These are phyloP conservation scores for Tauraco erythrolophus DNA, from an alignment of 2,113 vertebrate species.

Conservation along the genomic window DNA sequence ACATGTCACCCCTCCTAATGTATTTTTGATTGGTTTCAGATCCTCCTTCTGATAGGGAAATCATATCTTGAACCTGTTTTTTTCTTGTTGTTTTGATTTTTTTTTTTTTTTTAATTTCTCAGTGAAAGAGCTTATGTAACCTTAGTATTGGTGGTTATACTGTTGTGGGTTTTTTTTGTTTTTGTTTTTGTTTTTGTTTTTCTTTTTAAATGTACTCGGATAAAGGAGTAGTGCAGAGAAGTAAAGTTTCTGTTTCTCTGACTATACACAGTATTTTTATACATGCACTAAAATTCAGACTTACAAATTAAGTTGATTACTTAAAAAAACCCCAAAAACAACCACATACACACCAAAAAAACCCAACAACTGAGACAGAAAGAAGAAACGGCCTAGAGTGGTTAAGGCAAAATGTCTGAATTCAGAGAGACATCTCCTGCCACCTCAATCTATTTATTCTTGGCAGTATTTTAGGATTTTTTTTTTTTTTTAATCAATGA, in stretches of 20 bases:
- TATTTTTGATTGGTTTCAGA: conserved; percentile 20
- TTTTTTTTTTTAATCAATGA: not conserved
- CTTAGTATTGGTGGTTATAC: not conserved
- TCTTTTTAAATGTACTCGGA: no score
- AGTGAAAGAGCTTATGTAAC: not conserved
- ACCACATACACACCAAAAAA: not conserved
- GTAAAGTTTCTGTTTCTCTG: not conserved
- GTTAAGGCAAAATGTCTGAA: not conserved
- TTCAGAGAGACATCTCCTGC: not conserved
- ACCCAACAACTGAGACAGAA: not conserved
- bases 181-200: no score
- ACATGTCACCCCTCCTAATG: conserved; percentile 12
- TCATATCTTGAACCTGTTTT: not conserved
- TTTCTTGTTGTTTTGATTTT: no score
- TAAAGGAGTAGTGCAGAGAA: not conserved
- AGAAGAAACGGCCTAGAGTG: not conserved
- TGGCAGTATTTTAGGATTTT: not conserved
- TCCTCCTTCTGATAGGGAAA: not conserved
- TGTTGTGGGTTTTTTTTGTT: not conserved
- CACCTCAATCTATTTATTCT: not conserved
- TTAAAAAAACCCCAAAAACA: not conserved
- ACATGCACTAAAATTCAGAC: not conserved
- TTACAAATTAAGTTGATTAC: not conserved
- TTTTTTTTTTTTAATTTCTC: not conserved
- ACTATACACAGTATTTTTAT: not conserved